Evolutionary conservation across 2,113 vertebrate species (phyloP).

Genomic region (Apistogramma diplotaenia): DNA sequence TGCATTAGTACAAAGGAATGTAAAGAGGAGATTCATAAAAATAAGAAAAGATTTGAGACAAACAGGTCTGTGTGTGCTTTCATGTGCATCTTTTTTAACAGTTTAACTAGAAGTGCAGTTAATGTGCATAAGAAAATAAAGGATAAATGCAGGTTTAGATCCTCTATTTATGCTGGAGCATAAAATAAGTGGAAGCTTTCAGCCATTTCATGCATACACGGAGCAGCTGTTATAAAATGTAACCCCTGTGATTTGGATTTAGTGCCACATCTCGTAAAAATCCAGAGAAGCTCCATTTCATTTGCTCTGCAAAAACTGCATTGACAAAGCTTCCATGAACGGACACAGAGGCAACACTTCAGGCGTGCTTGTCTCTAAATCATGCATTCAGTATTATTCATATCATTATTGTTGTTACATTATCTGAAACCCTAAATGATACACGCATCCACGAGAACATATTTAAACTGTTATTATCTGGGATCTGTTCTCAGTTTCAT

Average conservation of each 20-base stretch:
- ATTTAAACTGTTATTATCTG: slow-evolving; percentile 8
- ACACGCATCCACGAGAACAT: neutral
- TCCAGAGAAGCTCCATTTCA: neutral
- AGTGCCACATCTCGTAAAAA: neutral
- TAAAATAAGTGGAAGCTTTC: neutral
- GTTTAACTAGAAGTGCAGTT: no score
- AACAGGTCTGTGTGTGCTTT: no score
- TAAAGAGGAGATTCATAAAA: no score
- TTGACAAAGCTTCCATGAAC: slow-evolving; percentile 6
- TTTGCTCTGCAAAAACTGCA: neutral
- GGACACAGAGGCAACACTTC: neutral
- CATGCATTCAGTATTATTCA: neutral
- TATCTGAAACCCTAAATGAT: slow-evolving; percentile 16
- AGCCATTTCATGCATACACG: neutral
- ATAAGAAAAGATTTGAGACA: no score
- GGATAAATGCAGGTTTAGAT: neutral
- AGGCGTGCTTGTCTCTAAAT: neutral
- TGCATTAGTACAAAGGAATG: no score
- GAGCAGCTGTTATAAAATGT: neutral
- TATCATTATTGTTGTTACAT: neutral
- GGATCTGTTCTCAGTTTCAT: neutral
- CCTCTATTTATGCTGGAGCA: neutral
- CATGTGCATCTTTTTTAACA: no score
- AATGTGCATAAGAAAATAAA: neutral
- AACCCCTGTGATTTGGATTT: slow-evolving; percentile 1